These are phyloP conservation scores for Sogatella furcifera DNA, from an alignment of 1,140 invertebrate genomes.

Conservation along the genomic window DNA sequence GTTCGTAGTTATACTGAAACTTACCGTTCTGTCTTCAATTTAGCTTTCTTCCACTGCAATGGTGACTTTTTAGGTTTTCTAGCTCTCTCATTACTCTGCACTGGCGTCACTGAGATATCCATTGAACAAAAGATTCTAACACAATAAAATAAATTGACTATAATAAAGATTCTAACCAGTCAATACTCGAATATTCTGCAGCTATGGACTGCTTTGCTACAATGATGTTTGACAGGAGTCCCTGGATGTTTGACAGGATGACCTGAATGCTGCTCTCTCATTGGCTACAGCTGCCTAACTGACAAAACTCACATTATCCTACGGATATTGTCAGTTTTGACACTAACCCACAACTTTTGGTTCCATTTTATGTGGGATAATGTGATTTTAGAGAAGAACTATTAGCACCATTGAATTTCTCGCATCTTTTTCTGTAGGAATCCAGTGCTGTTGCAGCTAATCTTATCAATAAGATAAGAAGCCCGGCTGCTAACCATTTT, in stretches of 20 bases:
- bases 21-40: too few species aligned
- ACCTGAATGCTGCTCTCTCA: not conserved
- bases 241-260: too few species aligned
- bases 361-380: too few species aligned
- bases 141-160: not conserved
- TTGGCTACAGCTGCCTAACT: not conserved
- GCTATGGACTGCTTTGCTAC: not conserved
- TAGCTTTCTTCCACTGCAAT: too few species aligned
- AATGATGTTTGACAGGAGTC: not conserved
- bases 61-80: not conserved
- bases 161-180: not conserved
- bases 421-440: not conserved
- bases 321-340: conserved; percentile 5
- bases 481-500: too few species aligned
- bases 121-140: conserved; percentile 1
- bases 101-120: not conserved
- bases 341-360: not conserved
- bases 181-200: not conserved
- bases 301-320: not conserved
- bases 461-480: too few species aligned
- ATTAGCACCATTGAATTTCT: not conserved
- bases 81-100: not conserved
- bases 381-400: conserved; percentile 2
- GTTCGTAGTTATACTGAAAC: not conserved
- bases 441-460: too few species aligned